Percentiles rank a stretch among this genome's conserved stretches.
These are phyloP conservation scores for Sinocyclocheilus anophthalmus DNA, from an alignment of 2,113 vertebrate species.

Conservation along the genomic window DNA sequence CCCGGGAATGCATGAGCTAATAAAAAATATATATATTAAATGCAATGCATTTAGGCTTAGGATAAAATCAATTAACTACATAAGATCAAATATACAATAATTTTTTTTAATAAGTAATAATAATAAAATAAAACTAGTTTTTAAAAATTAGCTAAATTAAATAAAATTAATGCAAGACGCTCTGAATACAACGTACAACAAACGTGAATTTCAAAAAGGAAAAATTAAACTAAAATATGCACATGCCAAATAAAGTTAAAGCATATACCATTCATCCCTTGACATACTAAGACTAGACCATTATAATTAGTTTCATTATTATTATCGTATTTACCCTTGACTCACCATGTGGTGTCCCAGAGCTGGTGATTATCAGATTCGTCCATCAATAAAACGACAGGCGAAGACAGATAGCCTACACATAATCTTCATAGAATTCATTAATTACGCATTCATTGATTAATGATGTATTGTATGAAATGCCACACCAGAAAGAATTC, in stretches of 20 bases:
- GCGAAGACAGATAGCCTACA: conserved; percentile 93
- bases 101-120: too few species aligned
- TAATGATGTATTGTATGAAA: neutral
- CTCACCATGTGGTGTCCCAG: conserved; percentile 97
- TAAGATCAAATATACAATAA: too few species aligned
- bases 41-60: too few species aligned
- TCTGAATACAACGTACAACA: too few species aligned
- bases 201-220: too few species aligned
- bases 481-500: neutral
- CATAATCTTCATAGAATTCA: conserved; percentile 18
- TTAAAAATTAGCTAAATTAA: too few species aligned
- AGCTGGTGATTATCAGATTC: conserved; percentile 97
- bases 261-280: neutral
- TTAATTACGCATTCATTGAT: neutral
- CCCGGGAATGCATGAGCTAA: neutral
- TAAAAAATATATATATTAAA: neutral
- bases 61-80: too few species aligned
- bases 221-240: neutral
- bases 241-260: neutral
- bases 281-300: neutral
- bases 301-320: neutral
- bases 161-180: too few species aligned
- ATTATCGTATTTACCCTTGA: neutral
- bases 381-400: conserved; percentile 95
- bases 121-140: too few species aligned